These are phyloP conservation scores for Oppia nitens DNA, from an alignment of 1,140 invertebrate genomes.

Conservation along the genomic window DNA sequence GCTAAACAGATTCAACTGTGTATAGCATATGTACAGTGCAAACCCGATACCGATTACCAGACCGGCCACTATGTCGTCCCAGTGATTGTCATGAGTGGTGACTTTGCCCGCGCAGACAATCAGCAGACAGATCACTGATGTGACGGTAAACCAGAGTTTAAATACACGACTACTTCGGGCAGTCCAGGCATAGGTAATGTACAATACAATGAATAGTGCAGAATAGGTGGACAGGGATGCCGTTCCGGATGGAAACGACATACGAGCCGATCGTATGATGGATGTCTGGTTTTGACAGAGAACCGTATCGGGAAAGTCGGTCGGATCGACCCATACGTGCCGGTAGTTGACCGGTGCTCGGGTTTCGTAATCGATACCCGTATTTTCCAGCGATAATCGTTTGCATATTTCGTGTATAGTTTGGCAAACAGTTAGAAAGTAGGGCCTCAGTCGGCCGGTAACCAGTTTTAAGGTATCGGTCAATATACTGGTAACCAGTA, in stretches of 20 bases:
- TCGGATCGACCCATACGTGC: background rate
- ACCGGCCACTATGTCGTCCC: constrained; percentile 9
- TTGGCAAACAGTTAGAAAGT: constrained; percentile 14
- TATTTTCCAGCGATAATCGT: background rate
- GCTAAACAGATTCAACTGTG: constrained; percentile 7
- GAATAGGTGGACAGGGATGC: constrained; percentile 12
- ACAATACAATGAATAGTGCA: constrained; percentile 14
- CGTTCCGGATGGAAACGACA: constrained; percentile 16
- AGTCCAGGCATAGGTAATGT: constrained; percentile 8
- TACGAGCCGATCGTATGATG: constrained; percentile 3
- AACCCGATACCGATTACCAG: constrained; percentile 5
- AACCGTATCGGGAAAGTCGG: background rate
- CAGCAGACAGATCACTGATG: background rate
- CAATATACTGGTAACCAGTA: constrained; percentile 15
- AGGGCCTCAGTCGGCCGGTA: constrained; percentile 14
- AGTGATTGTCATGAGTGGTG: constrained; percentile 4
- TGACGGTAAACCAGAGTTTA: constrained; percentile 1
- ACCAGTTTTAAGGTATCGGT: constrained; percentile 13
- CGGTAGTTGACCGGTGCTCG: background rate
- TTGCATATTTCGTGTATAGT: background rate
- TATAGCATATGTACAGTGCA: constrained; percentile 11
- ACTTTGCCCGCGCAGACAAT: background rate
- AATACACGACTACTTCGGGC: constrained; percentile 6
- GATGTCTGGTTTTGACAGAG: background rate
- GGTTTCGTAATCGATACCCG: background rate